Conservation (phyloP, 2,113 vertebrate species). For the Brachirus orientalis region DNA sequence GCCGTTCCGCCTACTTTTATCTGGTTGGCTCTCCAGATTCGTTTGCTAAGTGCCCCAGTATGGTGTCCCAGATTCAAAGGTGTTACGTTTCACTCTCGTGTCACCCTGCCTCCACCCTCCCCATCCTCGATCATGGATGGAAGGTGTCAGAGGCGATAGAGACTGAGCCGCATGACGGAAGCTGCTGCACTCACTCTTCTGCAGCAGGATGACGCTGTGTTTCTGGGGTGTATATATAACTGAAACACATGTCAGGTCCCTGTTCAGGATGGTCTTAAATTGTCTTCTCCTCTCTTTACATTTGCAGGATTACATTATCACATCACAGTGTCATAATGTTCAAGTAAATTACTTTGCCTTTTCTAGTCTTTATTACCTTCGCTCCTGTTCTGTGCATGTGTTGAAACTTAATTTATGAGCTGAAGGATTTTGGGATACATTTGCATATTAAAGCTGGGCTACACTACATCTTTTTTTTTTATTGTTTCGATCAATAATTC, state of each 20-base stretch:
- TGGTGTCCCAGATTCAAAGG: slow-evolving; percentile 75
- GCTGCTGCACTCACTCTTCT: slow-evolving; percentile 17
- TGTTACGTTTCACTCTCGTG: slow-evolving; percentile 54
- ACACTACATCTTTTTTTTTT: no score
- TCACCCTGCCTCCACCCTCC: slow-evolving; percentile 40
- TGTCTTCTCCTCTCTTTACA: neutral
- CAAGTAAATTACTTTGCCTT: no score
- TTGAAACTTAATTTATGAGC: no score
- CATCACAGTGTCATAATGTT: no score
- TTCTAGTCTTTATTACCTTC: no score
- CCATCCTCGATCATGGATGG: slow-evolving; percentile 19
- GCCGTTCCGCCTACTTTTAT: slow-evolving; percentile 56
- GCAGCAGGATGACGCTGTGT: slow-evolving; percentile 1
- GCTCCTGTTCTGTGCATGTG: no score
- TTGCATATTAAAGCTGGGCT: no score
- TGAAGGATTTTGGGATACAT: no score
- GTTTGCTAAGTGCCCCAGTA: slow-evolving; percentile 69
- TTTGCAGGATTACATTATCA: no score
- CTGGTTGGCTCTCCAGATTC: slow-evolving; percentile 58
- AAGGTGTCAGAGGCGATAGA: slow-evolving; percentile 31
- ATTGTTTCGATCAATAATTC: no score
- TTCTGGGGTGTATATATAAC: neutral
- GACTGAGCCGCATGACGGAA: slow-evolving; percentile 5
- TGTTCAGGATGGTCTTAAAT: neutral
- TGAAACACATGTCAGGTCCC: neutral